phyloP scores from a whole-genome alignment of 2,113 vertebrate genomes.

The Dolichotis patagonum region DNA sequence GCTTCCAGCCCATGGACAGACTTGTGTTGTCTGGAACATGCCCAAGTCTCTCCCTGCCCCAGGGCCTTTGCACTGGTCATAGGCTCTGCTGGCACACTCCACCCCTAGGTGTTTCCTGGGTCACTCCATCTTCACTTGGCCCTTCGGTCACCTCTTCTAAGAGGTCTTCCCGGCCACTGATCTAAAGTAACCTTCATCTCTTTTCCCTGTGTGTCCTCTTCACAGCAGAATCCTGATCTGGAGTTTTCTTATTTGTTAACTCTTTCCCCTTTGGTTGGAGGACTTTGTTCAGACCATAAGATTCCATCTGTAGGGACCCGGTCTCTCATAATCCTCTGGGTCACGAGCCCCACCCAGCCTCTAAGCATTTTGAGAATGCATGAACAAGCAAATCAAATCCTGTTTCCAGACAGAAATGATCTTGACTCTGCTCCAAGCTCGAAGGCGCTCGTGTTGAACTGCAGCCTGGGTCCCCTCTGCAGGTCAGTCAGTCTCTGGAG shows the following conservation, averaged over 20 bases:
- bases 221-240: rapidly evolving
- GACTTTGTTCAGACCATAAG: neutral
- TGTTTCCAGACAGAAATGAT: neutral
- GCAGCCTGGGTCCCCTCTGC: conserved; percentile 61
- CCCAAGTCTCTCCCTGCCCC: neutral
- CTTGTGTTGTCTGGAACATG: no score
- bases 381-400: neutral
- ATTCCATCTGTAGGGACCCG: neutral
- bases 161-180: neutral
- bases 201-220: neutral
- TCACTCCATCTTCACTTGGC: neutral
- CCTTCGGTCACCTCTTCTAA: neutral
- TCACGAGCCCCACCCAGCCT: neutral
- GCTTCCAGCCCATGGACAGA: rapidly evolving
- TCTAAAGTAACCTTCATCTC: neutral
- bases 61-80: neutral
- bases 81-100: neutral
- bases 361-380: neutral
- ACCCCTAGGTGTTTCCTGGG: neutral
- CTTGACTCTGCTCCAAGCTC: conserved; percentile 64
- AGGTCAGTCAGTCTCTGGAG: conserved; percentile 64
- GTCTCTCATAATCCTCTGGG: neutral
- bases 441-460: conserved; percentile 25
- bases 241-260: neutral
- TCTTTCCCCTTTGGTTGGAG: neutral